These are phyloP conservation scores for Polypedilum pembai DNA, from an alignment of 1,140 invertebrate genomes.

Conservation along the genomic window DNA sequence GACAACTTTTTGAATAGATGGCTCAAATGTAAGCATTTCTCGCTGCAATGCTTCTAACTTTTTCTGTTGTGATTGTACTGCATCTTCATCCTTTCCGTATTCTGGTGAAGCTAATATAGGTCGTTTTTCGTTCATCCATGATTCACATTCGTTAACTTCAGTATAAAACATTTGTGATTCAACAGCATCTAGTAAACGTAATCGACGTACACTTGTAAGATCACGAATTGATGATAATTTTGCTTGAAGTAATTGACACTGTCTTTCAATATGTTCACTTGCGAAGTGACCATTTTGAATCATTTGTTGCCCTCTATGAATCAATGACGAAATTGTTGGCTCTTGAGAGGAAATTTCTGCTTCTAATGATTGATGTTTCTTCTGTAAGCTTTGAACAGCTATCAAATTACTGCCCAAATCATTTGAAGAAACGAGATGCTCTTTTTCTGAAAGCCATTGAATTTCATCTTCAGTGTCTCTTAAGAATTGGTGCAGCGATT, in stretches of 20 bases:
- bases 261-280: slow-evolving; percentile 57
- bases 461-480: slow-evolving; percentile 81
- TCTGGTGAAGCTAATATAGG: slow-evolving; percentile 67
- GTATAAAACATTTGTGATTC: slow-evolving; percentile 84
- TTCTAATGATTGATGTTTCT: slow-evolving; percentile 86
- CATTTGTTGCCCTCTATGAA: slow-evolving; percentile 66
- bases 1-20: slow-evolving; percentile 59
- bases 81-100: slow-evolving; percentile 80
- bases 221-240: slow-evolving; percentile 60
- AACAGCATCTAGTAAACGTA: slow-evolving; percentile 69
- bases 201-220: slow-evolving; percentile 58
- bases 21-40: slow-evolving; percentile 65
- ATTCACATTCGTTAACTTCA: slow-evolving; percentile 77
- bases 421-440: slow-evolving; percentile 69
- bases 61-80: slow-evolving; percentile 67
- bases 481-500: slow-evolving; percentile 74
- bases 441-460: slow-evolving; percentile 78
- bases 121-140: slow-evolving; percentile 79
- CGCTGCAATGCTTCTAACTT: slow-evolving; percentile 73
- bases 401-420: slow-evolving; percentile 68
- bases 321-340: slow-evolving; percentile 64
- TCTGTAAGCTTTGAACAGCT: slow-evolving; percentile 92
- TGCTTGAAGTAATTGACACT: slow-evolving; percentile 46
- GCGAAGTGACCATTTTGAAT: slow-evolving; percentile 78
- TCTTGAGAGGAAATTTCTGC: slow-evolving; percentile 74